Base-by-base conservation (phyloP, 2,113 vertebrate species). In the Phylloscopus trochilus region DNA sequence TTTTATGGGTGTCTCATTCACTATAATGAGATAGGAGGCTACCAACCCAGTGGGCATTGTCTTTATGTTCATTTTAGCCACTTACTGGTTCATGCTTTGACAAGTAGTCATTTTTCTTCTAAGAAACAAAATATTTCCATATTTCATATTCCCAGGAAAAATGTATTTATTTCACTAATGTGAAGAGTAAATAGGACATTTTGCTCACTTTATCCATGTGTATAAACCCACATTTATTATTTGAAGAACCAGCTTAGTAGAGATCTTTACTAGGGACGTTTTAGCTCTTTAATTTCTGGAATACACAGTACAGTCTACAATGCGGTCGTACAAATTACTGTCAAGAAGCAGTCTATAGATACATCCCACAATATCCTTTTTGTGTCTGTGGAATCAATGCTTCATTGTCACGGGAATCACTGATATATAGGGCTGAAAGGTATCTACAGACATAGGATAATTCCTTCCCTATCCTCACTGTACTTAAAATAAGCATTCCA, bases 401-500 rank as follows among this genome's bases (percentile, higher is more conserved):
- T 84, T 94, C 90, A 66, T 93, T 94, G 86, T 90, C 89, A 84
- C 33, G 16, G 58, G 84, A 87, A 92, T 95, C 66, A 76, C 49
- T 87, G 76, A 89, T 78, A 72, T 72, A 82, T 76, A 68, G 62
- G 83, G 22, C 66, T 89, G 67, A 74, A 89, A 96, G 47, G 58
- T 82, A 85, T 94, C 77, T 91, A 60, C 62, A 84, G 69, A 79
- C 77, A 87, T 92, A 87, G 69, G 27, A 59, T 92, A 95, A 95
- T 93, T 95, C 41, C 76, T 92, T 89, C 59, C n/a, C 58, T 84
- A 35, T 81, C 66, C 74, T 92, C 37, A 62, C 70, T 37, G n/a
- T 84, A 75, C 83, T 83, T 93, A 91, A 96, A 96, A 46, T 66
- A 94, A 92, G 62, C 63, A 44, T 92, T 83, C 94, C 76, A 81